Percentiles rank a stretch among this genome's conserved stretches.
Evolutionary conservation across 64 coral and sea anemone species (phyloP).

Genomic region (Montipora sp.): DNA sequence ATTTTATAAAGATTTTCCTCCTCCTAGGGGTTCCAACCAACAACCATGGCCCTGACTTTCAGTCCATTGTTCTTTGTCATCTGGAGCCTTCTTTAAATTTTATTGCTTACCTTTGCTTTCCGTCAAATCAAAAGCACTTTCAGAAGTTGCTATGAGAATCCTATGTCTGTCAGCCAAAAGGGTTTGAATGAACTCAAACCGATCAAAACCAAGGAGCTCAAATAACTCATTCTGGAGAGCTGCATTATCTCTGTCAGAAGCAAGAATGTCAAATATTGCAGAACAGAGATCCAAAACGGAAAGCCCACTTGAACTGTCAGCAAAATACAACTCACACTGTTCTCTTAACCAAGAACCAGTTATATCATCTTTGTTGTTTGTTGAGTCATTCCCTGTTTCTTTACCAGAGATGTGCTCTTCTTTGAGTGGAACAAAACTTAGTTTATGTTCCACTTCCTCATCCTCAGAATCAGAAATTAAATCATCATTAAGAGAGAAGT

Average conservation of each 20-base stretch:
- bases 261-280: slow-evolving; percentile 94
- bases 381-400: neutral
- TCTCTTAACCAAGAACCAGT: slow-evolving; percentile 83
- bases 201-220: slow-evolving; percentile 97
- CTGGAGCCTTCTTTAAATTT: neutral
- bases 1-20: no score
- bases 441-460: slow-evolving; percentile 38
- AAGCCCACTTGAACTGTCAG: slow-evolving; percentile 47
- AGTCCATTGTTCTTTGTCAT: no score
- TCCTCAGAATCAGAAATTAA: slow-evolving; percentile 83
- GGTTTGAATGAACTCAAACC: slow-evolving; percentile 91
- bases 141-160: slow-evolving; percentile 51
- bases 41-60: no score
- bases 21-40: no score
- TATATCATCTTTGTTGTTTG: neutral
- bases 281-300: slow-evolving; percentile 85
- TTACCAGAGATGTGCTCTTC: slow-evolving; percentile 14
- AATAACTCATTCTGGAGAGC: slow-evolving; percentile 95
- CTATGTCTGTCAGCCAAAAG: slow-evolving; percentile 76
- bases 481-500: slow-evolving; percentile 52
- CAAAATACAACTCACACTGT: slow-evolving; percentile 77
- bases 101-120: neutral
- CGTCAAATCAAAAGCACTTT: slow-evolving; percentile 40
- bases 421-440: neutral
- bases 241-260: slow-evolving; percentile 83